Evolutionary conservation across 2,888 invertebrate species (phyloP).

Genomic region (Tenthredo mesomela): DNA sequence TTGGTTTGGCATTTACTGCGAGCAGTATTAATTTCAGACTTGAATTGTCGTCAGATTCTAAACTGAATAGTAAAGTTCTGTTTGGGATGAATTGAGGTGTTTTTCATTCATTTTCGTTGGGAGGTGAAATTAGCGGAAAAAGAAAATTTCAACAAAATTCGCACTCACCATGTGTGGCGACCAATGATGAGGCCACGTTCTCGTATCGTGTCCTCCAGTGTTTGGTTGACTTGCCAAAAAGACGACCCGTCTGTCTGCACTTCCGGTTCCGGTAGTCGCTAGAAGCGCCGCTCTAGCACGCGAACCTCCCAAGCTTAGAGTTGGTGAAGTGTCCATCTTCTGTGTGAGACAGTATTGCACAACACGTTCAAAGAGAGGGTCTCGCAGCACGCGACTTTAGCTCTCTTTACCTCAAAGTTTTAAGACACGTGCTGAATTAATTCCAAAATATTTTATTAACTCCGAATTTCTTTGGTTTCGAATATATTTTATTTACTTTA

Average conservation of each 20-base stretch:
- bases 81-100: too few species aligned
- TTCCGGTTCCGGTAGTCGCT: conserved; percentile 72
- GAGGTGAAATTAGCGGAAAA: not conserved
- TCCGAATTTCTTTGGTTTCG: not conserved
- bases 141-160: not conserved
- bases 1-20: not conserved
- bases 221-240: conserved; percentile 73
- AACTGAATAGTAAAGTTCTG: not conserved
- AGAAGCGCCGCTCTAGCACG: conserved; percentile 74
- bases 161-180: conserved; percentile 74
- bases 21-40: not conserved
- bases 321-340: conserved; percentile 75
- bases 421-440: conserved; percentile 45
- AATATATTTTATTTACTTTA: too few species aligned
- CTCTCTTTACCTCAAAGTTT: not conserved
- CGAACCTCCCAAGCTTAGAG: conserved; percentile 72
- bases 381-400: conserved; percentile 9
- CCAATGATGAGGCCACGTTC: conserved; percentile 77
- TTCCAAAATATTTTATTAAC: not conserved
- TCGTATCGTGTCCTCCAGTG: conserved; percentile 69
- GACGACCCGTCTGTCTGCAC: conserved; percentile 74
- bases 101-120: not conserved
- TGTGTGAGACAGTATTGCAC: conserved; percentile 51
- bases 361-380: conserved; percentile 22
- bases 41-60: not conserved